Conservation (phyloP, 2,888 invertebrate genomes). For the Melanophora roralis region DNA sequence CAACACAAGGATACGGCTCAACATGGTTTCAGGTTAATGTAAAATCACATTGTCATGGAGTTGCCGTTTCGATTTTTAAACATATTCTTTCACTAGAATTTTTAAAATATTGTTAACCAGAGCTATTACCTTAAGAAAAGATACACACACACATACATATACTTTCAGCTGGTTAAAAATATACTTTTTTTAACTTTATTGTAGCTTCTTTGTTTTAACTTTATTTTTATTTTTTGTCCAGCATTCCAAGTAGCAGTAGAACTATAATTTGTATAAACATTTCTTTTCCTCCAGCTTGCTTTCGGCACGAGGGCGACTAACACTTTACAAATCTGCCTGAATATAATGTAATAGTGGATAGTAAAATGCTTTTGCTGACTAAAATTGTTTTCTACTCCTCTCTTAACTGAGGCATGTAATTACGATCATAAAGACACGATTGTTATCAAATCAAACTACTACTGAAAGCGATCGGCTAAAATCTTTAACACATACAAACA, state of each 20-base stretch:
- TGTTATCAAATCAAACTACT: conserved; percentile 52
- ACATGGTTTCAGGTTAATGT: too few species aligned
- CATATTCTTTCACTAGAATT: too few species aligned
- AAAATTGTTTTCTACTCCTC: conserved; percentile 41
- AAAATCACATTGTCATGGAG: too few species aligned
- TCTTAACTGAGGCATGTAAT: conserved; percentile 51
- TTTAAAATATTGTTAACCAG: too few species aligned
- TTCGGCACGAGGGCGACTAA: conserved; percentile 55
- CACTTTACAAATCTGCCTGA: conserved; percentile 41
- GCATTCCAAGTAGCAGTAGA: conserved; percentile 40
- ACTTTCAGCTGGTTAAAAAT: too few species aligned
- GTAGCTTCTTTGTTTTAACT: too few species aligned
- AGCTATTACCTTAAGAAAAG: too few species aligned
- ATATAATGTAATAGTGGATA: not conserved
- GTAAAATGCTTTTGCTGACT: conserved; percentile 42
- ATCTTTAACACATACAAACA: not conserved
- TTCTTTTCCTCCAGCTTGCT: conserved; percentile 45
- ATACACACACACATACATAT: too few species aligned
- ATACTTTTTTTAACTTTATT: too few species aligned
- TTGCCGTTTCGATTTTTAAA: too few species aligned
- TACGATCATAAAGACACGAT: conserved; percentile 51
- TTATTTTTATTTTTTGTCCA: not conserved
- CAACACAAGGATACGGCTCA: too few species aligned
- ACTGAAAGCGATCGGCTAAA: conserved; percentile 37
- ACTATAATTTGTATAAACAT: conserved; percentile 45